Evolutionary conservation across 2,888 invertebrate genomes (phyloP).

Genomic region (Lacanobia wlatinum): DNA sequence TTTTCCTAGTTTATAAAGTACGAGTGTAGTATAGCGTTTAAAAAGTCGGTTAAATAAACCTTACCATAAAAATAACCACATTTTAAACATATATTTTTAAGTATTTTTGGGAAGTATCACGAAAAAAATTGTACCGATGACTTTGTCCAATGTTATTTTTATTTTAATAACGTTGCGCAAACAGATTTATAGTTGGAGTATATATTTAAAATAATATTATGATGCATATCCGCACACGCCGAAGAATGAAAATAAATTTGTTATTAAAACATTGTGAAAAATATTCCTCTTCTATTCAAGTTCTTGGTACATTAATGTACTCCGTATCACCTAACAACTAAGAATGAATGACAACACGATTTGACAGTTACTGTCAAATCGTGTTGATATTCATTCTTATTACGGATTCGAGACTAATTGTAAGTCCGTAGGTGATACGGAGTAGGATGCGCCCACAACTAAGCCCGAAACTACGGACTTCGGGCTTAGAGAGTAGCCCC

Average conservation of each 20-base stretch:
- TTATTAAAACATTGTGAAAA: not conserved
- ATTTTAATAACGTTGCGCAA: conserved; percentile 5
- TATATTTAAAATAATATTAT: conserved; percentile 35
- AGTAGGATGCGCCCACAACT: no score
- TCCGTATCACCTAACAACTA: no score
- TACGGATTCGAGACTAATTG: no score
- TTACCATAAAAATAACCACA: not conserved
- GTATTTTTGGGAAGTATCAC: not conserved
- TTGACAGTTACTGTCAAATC: no score
- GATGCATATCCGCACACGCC: conserved; percentile 25
- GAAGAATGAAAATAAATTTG: not conserved
- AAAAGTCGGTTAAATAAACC: not conserved
- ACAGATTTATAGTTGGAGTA: conserved; percentile 36
- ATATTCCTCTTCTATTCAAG: no score
- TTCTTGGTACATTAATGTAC: no score
- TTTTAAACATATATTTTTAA: not conserved
- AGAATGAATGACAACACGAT: no score
- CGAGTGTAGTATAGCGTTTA: not conserved
- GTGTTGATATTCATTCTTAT: no score
- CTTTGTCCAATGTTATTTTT: conserved; percentile 23
- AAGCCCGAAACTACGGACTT: no score
- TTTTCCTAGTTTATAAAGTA: not conserved
- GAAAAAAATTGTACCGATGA: conserved; percentile 12
- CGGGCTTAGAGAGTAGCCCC: no score
- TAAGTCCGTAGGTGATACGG: no score